Evolutionary conservation across 2,797 vertebrate genomes (phyloP).

Genomic region (Pantherophis alleghaniensis): DNA sequence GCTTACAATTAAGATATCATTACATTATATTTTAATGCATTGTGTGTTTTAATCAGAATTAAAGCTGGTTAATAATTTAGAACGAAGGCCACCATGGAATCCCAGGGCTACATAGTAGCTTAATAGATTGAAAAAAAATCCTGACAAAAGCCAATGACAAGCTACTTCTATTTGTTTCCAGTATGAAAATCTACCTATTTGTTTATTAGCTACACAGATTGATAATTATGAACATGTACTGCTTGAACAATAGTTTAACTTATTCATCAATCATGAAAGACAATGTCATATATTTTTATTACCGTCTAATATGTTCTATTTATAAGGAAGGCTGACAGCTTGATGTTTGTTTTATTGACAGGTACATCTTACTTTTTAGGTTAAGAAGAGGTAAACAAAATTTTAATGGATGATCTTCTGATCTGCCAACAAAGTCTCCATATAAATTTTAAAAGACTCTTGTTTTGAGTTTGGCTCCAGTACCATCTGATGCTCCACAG

Average conservation of each 20-base stretch:
- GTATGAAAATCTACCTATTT: background rate
- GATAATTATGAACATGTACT: background rate
- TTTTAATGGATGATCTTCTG: background rate
- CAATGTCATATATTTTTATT: background rate
- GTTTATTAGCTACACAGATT: background rate
- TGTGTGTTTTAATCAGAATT: background rate
- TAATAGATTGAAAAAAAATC: background rate
- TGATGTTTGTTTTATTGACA: background rate
- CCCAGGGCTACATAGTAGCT: background rate
- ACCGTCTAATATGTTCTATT: background rate
- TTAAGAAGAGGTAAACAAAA: background rate
- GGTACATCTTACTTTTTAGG: background rate
- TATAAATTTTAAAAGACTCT: background rate
- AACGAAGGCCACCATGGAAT: background rate
- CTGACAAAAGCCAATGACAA: background rate
- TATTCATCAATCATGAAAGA: background rate
- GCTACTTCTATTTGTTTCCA: background rate
- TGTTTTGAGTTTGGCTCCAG: background rate
- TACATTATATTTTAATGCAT: background rate
- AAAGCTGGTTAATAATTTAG: background rate
- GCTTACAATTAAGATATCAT: background rate
- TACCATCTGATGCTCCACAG: background rate
- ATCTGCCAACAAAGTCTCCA: background rate
- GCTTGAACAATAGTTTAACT: slow-evolving; percentile 15
- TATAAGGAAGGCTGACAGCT: background rate